Evolutionary conservation across 2,113 vertebrate genomes (phyloP), one percentile per base, ranked within the genome.

Genomic region (Xenopus borealis): DNA sequence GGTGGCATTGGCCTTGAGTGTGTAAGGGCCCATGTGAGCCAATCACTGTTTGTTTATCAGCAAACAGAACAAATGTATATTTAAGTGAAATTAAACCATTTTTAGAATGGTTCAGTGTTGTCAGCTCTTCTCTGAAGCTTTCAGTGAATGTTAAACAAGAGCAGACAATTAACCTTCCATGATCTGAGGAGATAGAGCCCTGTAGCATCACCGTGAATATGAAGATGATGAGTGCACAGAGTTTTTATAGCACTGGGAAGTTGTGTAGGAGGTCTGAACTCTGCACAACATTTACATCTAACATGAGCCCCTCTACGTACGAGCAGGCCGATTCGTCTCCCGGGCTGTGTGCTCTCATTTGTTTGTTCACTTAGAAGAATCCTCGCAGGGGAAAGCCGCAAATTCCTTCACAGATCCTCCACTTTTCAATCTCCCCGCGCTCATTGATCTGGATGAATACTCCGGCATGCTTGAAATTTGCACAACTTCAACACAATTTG

Each of bases 401-500:
- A 77, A 77, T 77, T 77, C 74, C 61, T 59, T 47, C 59, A 70
- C 67, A 77, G 74, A 70, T 77, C 74, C 67, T 70, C 52, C 50
- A 18, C 62, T 70, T 50, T 77, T 77, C 74, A 63, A 77, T 70
- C 74, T 76, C 58, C 67, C 73, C 69, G 57, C 73, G 74, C 59
- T 77, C 67, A 77, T 77, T 77, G 74, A 77, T 77, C 74, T 77
- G 67, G 67, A 77, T 77, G 70, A 70, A 70, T 70, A 70, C 59
- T 69, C 59, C 52, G 11, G 50, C 61, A 59, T 70, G 59, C 59
- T 30, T 70, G 74, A 47, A 77, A 77, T 70, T 77, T 77, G 59
- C 67, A 70, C 66, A 70, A 69, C 61, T 77, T 75, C 73, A 75
- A 75, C 73, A 55, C 66, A 75, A 75, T 75, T 75, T 75, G 66